These are phyloP conservation scores for Opisthocomus hoazin DNA, from an alignment of 2,113 vertebrate species.

Conservation along the genomic window DNA sequence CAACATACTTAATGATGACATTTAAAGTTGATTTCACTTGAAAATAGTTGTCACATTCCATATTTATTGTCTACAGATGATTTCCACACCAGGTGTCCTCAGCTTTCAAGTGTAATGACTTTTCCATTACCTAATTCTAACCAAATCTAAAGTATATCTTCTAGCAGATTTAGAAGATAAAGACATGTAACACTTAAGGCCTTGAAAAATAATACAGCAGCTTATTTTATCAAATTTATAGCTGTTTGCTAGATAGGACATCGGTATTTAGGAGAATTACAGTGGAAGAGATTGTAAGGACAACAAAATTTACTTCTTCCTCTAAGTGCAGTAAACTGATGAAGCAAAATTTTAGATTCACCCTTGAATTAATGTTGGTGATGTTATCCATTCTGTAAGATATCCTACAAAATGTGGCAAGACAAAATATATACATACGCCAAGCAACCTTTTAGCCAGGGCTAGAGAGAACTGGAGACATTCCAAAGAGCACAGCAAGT, in stretches of 20 bases:
- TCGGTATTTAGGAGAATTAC: background rate
- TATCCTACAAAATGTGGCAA: no score
- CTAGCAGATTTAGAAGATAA: background rate
- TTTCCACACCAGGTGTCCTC: background rate
- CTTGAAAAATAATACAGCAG: background rate
- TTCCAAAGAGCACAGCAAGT: background rate
- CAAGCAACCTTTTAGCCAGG: background rate
- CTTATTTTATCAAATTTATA: background rate
- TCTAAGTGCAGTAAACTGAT: background rate
- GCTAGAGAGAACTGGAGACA: background rate
- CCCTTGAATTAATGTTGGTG: background rate
- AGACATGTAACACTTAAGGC: background rate
- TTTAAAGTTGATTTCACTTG: conserved; percentile 3
- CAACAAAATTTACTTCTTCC: background rate
- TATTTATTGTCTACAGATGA: background rate
- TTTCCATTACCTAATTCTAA: background rate
- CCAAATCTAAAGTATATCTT: background rate
- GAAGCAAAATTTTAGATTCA: background rate
- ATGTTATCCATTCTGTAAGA: background rate
- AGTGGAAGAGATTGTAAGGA: background rate
- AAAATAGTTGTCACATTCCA: background rate
- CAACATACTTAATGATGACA: background rate
- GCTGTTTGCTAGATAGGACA: background rate
- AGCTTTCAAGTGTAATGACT: background rate
- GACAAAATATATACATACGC: background rate